Base-by-base conservation (phyloP, 2,888 invertebrate species). In the Sphaerophoria rueppellii region DNA sequence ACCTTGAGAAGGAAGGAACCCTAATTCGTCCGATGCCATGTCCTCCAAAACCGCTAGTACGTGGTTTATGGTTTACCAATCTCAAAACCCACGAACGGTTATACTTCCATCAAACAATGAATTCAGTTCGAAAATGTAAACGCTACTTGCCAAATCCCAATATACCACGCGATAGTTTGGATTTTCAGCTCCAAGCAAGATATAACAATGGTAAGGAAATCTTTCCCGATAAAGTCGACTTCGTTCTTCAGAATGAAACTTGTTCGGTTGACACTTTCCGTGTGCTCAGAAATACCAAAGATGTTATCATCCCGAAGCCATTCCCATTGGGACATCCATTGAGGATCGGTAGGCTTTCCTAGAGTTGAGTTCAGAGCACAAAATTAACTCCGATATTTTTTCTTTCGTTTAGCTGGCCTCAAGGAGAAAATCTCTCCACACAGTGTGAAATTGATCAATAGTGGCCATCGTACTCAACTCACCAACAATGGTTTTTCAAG, bases 401-500 rank as follows among this genome's bases (percentile, higher is more conserved):
- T 5, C 3, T 65, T 43, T 55, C 9, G 61, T 72, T 32, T 16
- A 89, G 95, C 95, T 48, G 95, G 95, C n/a, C 91, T 95, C 69
- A 93, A 89, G 35, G 94, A 95, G 78, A 94, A 93, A 87, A 92
- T 93, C 37, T 95, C 96, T 86, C 95, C 95, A 6, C 94, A 95
- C 90, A 95, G 94, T 88, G 94, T 96, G 61, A 96, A 96, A 91
- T 92, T 96, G 72, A 96, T 96, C 92, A 96, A 96, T 90, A 95
- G 95, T n/a, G 95, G 96, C 4, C 95, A 95, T 48, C 96, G 96
- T 90, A 95, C 95, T 12, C 95, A 96, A 87, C 94, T 95, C 91
- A 96, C 96, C 34, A 96, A 96, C 90, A 95, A 96, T 82, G 96
- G 96, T 3, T 96, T 94, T 92, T 95, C 95, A 78, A 93, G 96